A percentile compares a stretch with the other conserved stretches of the same genome.
Evolutionary conservation across 2,797 vertebrate species (phyloP).

Genomic region (Brotula barbata): DNA sequence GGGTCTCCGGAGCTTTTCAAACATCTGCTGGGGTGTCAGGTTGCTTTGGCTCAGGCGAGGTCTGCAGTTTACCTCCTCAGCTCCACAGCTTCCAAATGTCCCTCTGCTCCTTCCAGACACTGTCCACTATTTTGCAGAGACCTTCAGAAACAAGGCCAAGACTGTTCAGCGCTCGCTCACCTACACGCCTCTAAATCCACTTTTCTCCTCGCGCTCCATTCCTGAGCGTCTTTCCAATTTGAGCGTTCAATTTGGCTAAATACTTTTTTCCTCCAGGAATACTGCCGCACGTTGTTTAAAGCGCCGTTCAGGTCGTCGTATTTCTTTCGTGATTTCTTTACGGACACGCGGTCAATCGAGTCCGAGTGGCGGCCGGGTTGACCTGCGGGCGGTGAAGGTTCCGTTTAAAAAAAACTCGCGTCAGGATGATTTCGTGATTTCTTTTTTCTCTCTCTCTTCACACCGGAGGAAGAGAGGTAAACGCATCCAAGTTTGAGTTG

Average conservation of each 20-base stretch:
- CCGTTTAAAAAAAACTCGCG: slow-evolving; percentile 40
- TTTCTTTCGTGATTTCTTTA: slow-evolving; percentile 39
- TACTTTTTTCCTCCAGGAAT: slow-evolving; percentile 46
- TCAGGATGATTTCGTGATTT: slow-evolving; percentile 44
- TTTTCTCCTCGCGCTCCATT: slow-evolving; percentile 36
- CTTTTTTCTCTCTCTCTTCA: slow-evolving; percentile 31
- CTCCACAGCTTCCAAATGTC: slow-evolving; percentile 62
- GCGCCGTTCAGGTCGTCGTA: slow-evolving; percentile 11
- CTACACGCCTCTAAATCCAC: slow-evolving; percentile 54
- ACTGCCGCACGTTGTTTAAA: slow-evolving; percentile 11
- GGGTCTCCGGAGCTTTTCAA: slow-evolving; percentile 69
- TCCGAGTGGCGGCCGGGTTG: slow-evolving; percentile 28
- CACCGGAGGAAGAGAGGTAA: slow-evolving; percentile 49
- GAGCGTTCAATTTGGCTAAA: slow-evolving; percentile 37
- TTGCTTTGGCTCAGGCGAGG: slow-evolving; percentile 68
- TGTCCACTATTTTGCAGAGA: slow-evolving; percentile 73
- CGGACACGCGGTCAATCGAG: too few species aligned
- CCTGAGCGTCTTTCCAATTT: slow-evolving; percentile 45
- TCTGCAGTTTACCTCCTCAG: slow-evolving; percentile 77
- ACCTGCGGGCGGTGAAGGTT: slow-evolving; percentile 26
- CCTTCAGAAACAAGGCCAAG: slow-evolving; percentile 36
- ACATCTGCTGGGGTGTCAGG: slow-evolving; percentile 82
- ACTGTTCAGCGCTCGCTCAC: slow-evolving; percentile 28
- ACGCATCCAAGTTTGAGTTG: slow-evolving; percentile 60
- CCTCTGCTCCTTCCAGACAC: slow-evolving; percentile 48